Base-by-base conservation (phyloP, 1,140 invertebrate genomes). In the Drosophila elegans region DNA sequence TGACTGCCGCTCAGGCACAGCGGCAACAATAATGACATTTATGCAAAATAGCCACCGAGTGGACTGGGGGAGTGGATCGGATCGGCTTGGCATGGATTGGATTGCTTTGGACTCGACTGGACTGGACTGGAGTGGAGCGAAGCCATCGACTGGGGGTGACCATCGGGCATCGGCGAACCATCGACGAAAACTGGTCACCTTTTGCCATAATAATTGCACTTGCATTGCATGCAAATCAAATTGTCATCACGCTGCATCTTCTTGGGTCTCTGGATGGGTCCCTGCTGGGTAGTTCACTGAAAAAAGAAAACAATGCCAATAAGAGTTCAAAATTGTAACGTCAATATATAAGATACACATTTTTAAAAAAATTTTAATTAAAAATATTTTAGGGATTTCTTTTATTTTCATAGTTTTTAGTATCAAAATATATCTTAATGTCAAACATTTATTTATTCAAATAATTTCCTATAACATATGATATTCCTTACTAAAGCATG, bases 1-100 rank as follows among this genome's bases (percentile, higher is more conserved):
- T 45, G 41, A 46, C 64, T 41, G 64, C 51, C 48, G 32, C 59
- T 67, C 46, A 48, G 56, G 39, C 53, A 44, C 67, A 80, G 80
- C 84, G 80, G 80, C 80, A 89, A 89, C 84, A 89, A 89, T 89
- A 89, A 89, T 89, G 84, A 89, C 84, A 89, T 89, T 89, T 89
- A 89, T 89, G 84, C 84, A 89, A 89, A 89, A 48, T 49, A 71
- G 67, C 64, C 64, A 71, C 6, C 21, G 44, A n/a, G 21, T 34
- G 66, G 74, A 75, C 51, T 57, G 51, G 48, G 48, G 57, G 41
- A 56, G 72, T 34, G 41, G 41, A 60, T 21, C 41, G 36, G 59
- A 25, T 42, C 34, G 55, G 9, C 21, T 54, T 13, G 59, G 34
- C 13, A 27, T 16, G 34, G 21, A 36, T 29, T 27, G 63, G 61